Evolutionary conservation across 2,113 vertebrate species (phyloP), one percentile per base, ranked within the genome.

Genomic region (Ranitomeya imitator): DNA sequence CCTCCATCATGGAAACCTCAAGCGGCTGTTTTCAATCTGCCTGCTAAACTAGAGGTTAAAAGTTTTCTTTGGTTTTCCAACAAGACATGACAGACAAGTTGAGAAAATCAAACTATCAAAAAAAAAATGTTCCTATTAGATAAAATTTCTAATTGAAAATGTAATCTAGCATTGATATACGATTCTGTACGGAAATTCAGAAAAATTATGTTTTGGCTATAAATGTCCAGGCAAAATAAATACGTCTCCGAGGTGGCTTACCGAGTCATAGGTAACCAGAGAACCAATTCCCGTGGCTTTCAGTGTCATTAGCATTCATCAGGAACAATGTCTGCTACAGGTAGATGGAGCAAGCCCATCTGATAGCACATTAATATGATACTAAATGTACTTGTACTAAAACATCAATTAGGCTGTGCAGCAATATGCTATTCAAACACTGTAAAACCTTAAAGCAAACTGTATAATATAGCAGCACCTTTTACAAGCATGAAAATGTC

Each of bases 281-380:
- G 93, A 94, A 92, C 91, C 91, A 91, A 91, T 96, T 96, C 93
- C 93, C 94, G 91, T 92, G 90, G 90, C 92, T 94, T 93, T 94
- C 94, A 91, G 90, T 94, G 23, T 81, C 59, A 90, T 90, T 92
- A 91, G 90, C 86, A 89, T 91, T 92, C 92, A 89, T 92, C 91
- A 55, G 59, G 57, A 91, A 91, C 91, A 76, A 82, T 86, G 86
- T 89, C 80, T 90, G 82, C 91, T 78, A 51, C 11, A 19, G 65
- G 91, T 80, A 90, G 88, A 90, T 89, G 84, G 90, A 91, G 83
- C 91, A 88, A 85, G 31, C 5, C 90, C 81, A 91, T 80, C 15
- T 80, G 78, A 80, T 80, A 31, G 55, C n/a, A 23, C 55, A 60
- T 80, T 31, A 80, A 26, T 60, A 7, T 16, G 78, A 61, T 37